These are phyloP conservation scores for Cryptocephalus moraei DNA, from an alignment of 2,888 invertebrate species.

Conservation along the genomic window DNA sequence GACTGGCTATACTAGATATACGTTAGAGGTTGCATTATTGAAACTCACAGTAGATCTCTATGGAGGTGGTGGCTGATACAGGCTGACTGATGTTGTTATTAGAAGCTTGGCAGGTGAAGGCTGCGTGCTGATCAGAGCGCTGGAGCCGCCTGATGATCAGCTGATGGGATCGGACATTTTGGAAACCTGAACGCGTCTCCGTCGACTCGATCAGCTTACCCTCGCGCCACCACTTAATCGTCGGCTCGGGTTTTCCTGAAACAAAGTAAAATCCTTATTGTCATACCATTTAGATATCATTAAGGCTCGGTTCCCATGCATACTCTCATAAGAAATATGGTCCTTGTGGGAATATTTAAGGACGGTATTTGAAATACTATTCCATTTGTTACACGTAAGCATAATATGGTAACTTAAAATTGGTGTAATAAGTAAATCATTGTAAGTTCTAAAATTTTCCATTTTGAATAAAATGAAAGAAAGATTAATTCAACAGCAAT, in stretches of 20 bases:
- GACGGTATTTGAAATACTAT: too few relatives aligned
- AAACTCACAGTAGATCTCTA: constrained; percentile 67
- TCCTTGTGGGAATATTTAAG: too few relatives aligned
- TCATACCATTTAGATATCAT: too few relatives aligned
- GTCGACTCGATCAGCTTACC: constrained; percentile 51
- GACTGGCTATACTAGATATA: too few relatives aligned
- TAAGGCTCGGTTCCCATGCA: too few relatives aligned
- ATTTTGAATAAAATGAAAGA: too few relatives aligned
- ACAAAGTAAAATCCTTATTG: constrained; percentile 10
- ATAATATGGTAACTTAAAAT: too few relatives aligned
- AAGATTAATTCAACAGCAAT: too few relatives aligned
- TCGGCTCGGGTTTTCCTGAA: constrained; percentile 62
- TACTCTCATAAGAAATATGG: too few relatives aligned
- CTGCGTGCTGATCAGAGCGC: constrained; percentile 61
- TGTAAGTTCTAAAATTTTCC: too few relatives aligned
- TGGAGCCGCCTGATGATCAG: constrained; percentile 50
- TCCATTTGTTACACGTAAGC: too few relatives aligned
- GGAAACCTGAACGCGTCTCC: constrained; percentile 40
- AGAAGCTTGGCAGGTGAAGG: constrained; percentile 68
- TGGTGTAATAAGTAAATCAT: too few relatives aligned
- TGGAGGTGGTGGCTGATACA: constrained; percentile 56
- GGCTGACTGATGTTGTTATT: constrained; percentile 64
- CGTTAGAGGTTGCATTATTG: neutral
- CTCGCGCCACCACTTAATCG: constrained; percentile 68
- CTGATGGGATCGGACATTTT: constrained; percentile 47